phyloP scores from a whole-genome alignment of 2,113 vertebrate species.

The Orientallactaga bullata region DNA sequence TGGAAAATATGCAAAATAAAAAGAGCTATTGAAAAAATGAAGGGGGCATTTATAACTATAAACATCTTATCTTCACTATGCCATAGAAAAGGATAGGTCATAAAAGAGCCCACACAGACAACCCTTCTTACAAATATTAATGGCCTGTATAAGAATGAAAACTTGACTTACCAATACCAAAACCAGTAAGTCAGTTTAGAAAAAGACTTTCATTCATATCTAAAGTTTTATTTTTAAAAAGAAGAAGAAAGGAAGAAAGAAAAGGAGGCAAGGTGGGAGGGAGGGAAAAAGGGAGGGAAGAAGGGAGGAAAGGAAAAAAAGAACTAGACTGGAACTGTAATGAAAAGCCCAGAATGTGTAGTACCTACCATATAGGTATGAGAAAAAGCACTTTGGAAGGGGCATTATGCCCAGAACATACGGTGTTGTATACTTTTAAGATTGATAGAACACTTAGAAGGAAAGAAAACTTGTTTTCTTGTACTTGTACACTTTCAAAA shows the following conservation, averaged over 20 bases:
- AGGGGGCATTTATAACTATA: not conserved
- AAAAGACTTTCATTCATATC: not conserved
- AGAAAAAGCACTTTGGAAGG: not conserved
- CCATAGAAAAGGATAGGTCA: not conserved
- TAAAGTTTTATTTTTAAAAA: not conserved
- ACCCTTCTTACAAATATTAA: not conserved
- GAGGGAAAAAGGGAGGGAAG: no score
- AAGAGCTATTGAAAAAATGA: not conserved
- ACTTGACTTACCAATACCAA: not conserved
- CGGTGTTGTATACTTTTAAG: conserved; percentile 9
- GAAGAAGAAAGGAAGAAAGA: no score
- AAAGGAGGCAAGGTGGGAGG: not conserved
- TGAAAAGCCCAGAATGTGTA: not conserved
- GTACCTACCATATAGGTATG: not conserved
- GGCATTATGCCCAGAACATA: not conserved
- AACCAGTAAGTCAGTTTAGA: not conserved
- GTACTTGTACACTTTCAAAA: conserved; percentile 43
- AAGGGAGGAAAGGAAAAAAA: not conserved
- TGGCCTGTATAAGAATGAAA: not conserved
- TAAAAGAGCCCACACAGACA: not conserved
- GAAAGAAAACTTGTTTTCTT: not conserved
- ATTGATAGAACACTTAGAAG: conserved; percentile 13
- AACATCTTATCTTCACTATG: not conserved
- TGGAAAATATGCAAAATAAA: not conserved
- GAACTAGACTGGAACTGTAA: not conserved